Percentiles rank a stretch among this genome's conserved stretches.
These are phyloP conservation scores for Pocillopora meandrina DNA, from an alignment of 92 coral and sea anemone genomes.

Conservation along the genomic window DNA sequence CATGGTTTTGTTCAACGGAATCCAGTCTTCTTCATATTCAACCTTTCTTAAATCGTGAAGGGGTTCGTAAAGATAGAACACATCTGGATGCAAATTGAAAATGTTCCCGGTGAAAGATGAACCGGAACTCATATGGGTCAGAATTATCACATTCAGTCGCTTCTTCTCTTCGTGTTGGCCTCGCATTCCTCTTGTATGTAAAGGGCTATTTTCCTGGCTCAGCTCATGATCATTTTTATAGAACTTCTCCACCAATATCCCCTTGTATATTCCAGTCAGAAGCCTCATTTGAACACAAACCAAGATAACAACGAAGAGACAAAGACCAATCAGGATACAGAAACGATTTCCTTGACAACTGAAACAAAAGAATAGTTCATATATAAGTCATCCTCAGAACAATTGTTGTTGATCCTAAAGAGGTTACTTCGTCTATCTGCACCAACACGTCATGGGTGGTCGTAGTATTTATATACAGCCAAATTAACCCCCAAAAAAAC, in stretches of 20 bases:
- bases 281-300: background rate
- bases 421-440: too few species aligned
- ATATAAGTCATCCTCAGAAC: too few species aligned
- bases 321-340: background rate
- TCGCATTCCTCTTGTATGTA: background rate
- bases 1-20: background rate
- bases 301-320: background rate
- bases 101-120: constrained; percentile 49
- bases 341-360: background rate
- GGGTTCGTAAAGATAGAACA: constrained; percentile 52
- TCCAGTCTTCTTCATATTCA: constrained; percentile 17
- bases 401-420: too few species aligned
- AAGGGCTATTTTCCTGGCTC: background rate
- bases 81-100: constrained; percentile 49
- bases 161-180: background rate
- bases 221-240: background rate
- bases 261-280: background rate
- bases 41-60: constrained; percentile 10
- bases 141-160: constrained; percentile 46
- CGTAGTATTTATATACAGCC: too few species aligned
- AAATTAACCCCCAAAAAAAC: too few species aligned
- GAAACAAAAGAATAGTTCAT: background rate
- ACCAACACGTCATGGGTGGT: too few species aligned
- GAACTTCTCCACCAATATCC: background rate
- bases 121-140: constrained; percentile 36